phyloP scores from a whole-genome alignment of 2,113 vertebrate species.

The Onychostoma macrolepis region DNA sequence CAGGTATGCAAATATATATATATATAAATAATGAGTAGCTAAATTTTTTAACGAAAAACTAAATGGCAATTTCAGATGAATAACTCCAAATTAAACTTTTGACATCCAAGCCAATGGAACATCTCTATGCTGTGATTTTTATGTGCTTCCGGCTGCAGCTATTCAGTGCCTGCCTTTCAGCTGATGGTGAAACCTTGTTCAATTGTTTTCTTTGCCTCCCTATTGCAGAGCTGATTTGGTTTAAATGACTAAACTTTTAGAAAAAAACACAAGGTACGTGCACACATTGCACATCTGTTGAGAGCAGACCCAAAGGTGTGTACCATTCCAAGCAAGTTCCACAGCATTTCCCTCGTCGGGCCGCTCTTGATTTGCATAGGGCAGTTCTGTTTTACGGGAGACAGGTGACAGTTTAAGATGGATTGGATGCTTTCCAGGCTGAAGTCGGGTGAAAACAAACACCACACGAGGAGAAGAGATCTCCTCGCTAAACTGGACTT shows the following conservation, averaged over 20 bases:
- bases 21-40: background rate
- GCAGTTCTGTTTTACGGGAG: slow-evolving; percentile 54
- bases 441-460: slow-evolving; percentile 57
- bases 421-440: slow-evolving; percentile 60
- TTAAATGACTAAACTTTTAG: background rate
- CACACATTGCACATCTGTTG: slow-evolving; percentile 8
- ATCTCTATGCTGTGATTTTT: background rate
- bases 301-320: slow-evolving; percentile 3
- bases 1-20: background rate
- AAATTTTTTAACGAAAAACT: too few species aligned
- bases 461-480: slow-evolving; percentile 2
- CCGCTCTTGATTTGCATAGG: slow-evolving; percentile 75
- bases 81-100: background rate
- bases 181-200: background rate
- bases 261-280: background rate
- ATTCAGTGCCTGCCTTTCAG: background rate
- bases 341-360: background rate
- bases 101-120: background rate
- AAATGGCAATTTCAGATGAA: background rate
- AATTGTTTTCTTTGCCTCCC: slow-evolving; percentile 20
- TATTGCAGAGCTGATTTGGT: background rate
- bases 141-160: background rate
- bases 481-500: slow-evolving; percentile 66
- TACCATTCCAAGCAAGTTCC: background rate
- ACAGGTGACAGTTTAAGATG: slow-evolving; percentile 60